Evolutionary conservation across 2,113 vertebrate genomes (phyloP), one percentile per base, ranked within the genome.

Genomic region (Syngnathoides biaculeatus): DNA sequence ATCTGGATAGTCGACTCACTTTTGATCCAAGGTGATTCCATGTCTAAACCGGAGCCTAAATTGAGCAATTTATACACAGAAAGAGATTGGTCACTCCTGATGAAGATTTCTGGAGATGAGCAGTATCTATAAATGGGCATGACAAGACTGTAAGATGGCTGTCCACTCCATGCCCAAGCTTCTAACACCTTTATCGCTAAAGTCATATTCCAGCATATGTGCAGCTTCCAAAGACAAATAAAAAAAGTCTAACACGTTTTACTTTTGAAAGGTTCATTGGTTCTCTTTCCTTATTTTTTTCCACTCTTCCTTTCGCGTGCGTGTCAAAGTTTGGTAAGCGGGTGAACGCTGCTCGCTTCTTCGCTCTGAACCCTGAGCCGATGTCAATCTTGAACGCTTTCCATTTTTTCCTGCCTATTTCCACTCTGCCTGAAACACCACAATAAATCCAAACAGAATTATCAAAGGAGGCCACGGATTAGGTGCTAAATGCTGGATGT

Each of bases 391-490:
- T 45, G n/a, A 64, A 59, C 11, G 40, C 71, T 52, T 70, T 72
- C 69, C 71, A 57, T 78, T 65, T 72, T 68, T 71, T 47, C 64
- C 74, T 64, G n/a, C 20, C 40, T 35, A 60, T 82, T 82, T 79
- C 39, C 61, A 67, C 59, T 69, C 69, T 69, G 70, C 77, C 72
- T 79, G 75, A 58, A 81, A 68, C 72, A 71, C 75, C 73, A 67
- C 81, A 85, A 82, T 86, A 86, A 85, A 87, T 79, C 84, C 84
- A 76, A 83, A 86, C 83, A 66, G 76, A 72, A 80, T 87, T 83
- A 85, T 86, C 79, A 83, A 84, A 82, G 77, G 69, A 81, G 79
- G 60, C 62, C 45, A 69, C 63, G 75, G 84, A 87, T 88, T 88
- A 88, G 77, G 65, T 39, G 48, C 65, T 83, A 84, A 83, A 89